These are phyloP conservation scores for Enteromius viviparus DNA, from an alignment of 2,797 vertebrate species.

Conservation along the genomic window DNA sequence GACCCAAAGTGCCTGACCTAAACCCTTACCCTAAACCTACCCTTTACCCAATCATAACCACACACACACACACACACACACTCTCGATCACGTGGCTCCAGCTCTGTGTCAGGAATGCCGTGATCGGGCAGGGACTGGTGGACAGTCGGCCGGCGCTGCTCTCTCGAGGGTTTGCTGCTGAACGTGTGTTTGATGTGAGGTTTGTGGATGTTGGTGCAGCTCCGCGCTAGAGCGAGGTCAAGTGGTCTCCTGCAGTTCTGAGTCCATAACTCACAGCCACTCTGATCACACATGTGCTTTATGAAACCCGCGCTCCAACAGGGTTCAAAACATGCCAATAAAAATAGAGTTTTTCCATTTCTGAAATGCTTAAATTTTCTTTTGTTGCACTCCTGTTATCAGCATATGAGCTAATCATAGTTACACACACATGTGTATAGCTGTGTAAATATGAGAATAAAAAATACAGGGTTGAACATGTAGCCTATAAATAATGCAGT, in stretches of 20 bases:
- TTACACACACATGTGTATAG: not conserved
- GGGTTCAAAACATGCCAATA: not conserved
- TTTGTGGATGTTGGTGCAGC: conserved; percentile 73
- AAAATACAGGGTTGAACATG: not conserved
- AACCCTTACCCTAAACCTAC: too few relatives aligned
- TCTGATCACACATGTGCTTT: conserved; percentile 18
- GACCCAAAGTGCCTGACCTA: too few relatives aligned
- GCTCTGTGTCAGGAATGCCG: not conserved
- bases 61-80: not conserved
- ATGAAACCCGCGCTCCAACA: conserved; percentile 38
- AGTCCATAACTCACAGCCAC: conserved; percentile 72
- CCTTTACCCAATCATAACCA: too few relatives aligned
- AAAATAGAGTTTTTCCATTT: not conserved
- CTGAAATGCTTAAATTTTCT: not conserved
- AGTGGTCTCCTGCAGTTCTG: conserved; percentile 72
- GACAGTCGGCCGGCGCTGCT: not conserved
- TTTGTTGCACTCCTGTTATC: not conserved
- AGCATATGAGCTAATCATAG: not conserved
- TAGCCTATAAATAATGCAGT: not conserved
- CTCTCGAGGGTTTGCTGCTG: not conserved
- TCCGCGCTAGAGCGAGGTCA: conserved; percentile 68
- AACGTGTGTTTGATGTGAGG: conserved; percentile 62
- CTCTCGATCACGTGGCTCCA: not conserved
- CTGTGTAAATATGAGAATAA: too few relatives aligned
- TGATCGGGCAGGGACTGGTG: not conserved